Conservation (phyloP, 2,113 vertebrate genomes). For the Mobula hypostoma region DNA sequence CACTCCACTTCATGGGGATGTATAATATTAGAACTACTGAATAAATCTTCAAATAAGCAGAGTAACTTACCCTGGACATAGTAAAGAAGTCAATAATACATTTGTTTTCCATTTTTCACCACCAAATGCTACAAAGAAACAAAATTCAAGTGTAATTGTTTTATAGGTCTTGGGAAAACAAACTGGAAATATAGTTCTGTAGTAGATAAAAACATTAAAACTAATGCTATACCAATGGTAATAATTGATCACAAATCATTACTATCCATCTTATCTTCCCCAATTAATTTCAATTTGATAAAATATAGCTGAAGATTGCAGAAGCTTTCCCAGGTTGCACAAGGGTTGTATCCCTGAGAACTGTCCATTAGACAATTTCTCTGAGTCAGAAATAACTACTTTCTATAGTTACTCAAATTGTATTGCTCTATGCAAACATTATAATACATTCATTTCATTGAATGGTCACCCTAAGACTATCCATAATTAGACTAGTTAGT, state of each 20-base stretch:
- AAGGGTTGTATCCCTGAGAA: too few species aligned
- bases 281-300: background rate
- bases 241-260: too few species aligned
- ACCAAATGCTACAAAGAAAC: constrained; percentile 58
- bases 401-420: too few species aligned
- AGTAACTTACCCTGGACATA: constrained; percentile 59
- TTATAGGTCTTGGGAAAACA: background rate
- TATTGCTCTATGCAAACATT: too few species aligned
- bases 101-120: constrained; percentile 74
- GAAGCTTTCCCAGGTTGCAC: background rate
- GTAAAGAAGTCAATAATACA: constrained; percentile 67
- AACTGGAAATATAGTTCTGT: background rate
- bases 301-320: background rate
- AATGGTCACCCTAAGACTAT: too few species aligned
- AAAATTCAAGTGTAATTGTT: constrained; percentile 41
- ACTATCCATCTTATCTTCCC: too few species aligned
- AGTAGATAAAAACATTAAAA: too few species aligned
- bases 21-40: background rate
- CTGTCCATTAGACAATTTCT: too few species aligned
- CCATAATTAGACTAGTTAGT: too few species aligned
- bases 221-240: too few species aligned
- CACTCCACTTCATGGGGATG: background rate
- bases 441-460: too few species aligned
- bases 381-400: too few species aligned
- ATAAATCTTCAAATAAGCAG: background rate